Percentiles rank a stretch among this genome's conserved stretches.
These are phyloP conservation scores for Danionella cerebrum DNA, from an alignment of 2,113 vertebrate genomes.

Conservation along the genomic window DNA sequence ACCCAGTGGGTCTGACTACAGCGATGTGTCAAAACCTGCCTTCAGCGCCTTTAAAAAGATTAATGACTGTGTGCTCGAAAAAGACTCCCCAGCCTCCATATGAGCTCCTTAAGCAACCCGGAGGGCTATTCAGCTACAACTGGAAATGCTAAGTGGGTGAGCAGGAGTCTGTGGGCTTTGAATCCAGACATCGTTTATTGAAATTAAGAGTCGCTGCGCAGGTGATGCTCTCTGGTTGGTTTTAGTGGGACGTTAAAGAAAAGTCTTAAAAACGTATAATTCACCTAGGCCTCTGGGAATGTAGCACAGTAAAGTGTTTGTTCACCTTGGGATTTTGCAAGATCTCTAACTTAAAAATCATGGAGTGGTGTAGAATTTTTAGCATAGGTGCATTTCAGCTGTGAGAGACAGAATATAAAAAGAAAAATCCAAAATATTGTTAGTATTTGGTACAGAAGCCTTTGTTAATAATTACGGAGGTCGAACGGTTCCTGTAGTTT, in stretches of 20 bases:
- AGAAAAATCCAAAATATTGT: too few relatives aligned
- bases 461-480: too few relatives aligned
- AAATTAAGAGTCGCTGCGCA: conserved; percentile 23
- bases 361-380: too few relatives aligned
- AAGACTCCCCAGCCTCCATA: conserved; percentile 45
- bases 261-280: not conserved
- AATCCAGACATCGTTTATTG: conserved; percentile 42
- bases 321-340: too few relatives aligned
- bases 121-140: conserved; percentile 46
- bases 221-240: conserved; percentile 23
- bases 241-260: conserved; percentile 20
- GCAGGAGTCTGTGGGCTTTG: conserved; percentile 44
- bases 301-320: not conserved
- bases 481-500: too few relatives aligned
- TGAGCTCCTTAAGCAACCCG: conserved; percentile 46
- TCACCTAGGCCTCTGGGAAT: not conserved
- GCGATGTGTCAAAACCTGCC: conserved; percentile 48
- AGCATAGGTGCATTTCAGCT: too few relatives aligned
- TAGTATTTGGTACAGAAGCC: too few relatives aligned
- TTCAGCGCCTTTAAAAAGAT: conserved; percentile 58
- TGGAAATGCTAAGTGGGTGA: conserved; percentile 48
- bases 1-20: conserved; percentile 35
- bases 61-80: conserved; percentile 51
- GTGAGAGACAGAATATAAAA: too few relatives aligned
- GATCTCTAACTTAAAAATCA: too few relatives aligned